Evolutionary conservation across 1,140 invertebrate genomes (phyloP).

Genomic region (Rhyacophila brunnea): DNA sequence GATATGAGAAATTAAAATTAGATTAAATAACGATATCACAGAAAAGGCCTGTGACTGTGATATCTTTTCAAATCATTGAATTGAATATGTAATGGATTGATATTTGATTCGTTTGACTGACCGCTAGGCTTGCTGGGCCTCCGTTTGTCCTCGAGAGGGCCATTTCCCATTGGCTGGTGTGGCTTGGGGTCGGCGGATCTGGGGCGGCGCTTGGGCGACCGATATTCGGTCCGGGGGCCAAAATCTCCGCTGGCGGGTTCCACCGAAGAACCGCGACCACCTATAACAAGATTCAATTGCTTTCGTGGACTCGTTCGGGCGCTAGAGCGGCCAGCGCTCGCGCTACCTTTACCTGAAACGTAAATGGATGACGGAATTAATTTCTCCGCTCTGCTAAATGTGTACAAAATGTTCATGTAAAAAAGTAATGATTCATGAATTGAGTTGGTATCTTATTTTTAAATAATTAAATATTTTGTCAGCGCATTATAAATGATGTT

Average conservation of each 20-base stretch:
- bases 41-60: too few species aligned
- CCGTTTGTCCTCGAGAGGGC: slow-evolving; percentile 40
- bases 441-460: too few species aligned
- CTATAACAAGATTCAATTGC: slow-evolving; percentile 38
- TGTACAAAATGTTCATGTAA: neutral
- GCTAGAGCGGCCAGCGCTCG: slow-evolving; percentile 12
- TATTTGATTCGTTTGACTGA: slow-evolving; percentile 33
- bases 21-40: too few species aligned
- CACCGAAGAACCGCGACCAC: slow-evolving; percentile 51
- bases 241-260: slow-evolving; percentile 53
- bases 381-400: neutral
- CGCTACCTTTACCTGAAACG: too few species aligned
- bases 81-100: too few species aligned
- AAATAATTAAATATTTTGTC: too few species aligned
- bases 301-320: slow-evolving; percentile 34
- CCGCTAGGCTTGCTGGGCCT: slow-evolving; percentile 48
- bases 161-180: slow-evolving; percentile 38
- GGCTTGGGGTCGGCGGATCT: slow-evolving; percentile 59
- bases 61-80: too few species aligned
- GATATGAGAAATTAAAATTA: too few species aligned
- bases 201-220: slow-evolving; percentile 72
- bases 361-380: too few species aligned
- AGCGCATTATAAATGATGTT: too few species aligned
- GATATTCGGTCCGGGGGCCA: slow-evolving; percentile 52
- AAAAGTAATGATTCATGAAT: too few species aligned